A percentile compares a stretch with the other conserved stretches of the same genome.
Evolutionary conservation across 2,888 invertebrate genomes (phyloP).

Genomic region (Diadegma fenestrale): DNA sequence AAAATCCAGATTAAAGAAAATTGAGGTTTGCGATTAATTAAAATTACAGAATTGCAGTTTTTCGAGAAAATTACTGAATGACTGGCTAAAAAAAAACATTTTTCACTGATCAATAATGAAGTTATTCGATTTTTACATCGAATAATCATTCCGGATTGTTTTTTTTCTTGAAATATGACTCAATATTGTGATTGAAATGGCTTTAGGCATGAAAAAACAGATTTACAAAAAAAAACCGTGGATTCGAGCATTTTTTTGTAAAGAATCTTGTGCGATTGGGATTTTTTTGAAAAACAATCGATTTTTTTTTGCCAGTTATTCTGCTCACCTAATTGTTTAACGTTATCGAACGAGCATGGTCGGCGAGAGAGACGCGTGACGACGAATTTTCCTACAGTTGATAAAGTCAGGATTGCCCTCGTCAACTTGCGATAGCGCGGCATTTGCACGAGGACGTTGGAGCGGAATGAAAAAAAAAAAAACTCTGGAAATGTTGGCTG

Average conservation of each 20-base stretch:
- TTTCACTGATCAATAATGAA: not conserved
- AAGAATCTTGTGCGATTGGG: no score
- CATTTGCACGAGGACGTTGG: not conserved
- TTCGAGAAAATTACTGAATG: not conserved
- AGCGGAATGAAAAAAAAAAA: not conserved
- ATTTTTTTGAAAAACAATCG: not conserved
- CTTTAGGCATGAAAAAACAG: no score
- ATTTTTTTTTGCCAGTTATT: not conserved
- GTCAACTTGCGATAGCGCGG: not conserved
- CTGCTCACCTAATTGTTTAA: no score
- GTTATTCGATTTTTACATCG: not conserved
- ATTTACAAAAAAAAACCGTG: no score
- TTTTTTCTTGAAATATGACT: no score
- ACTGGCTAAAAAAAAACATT: not conserved
- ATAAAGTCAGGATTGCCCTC: not conserved
- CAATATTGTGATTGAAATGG: no score
- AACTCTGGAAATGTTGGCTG: not conserved
- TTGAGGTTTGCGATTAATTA: not conserved
- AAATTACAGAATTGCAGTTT: not conserved
- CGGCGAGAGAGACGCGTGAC: not conserved
- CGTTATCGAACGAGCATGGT: not conserved
- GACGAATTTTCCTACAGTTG: not conserved
- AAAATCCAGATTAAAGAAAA: not conserved
- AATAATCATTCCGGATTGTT: no score
- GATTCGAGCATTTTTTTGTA: no score